phyloP scores from a whole-genome alignment of 2,888 invertebrate species.

The Alentia gelatinosa region DNA sequence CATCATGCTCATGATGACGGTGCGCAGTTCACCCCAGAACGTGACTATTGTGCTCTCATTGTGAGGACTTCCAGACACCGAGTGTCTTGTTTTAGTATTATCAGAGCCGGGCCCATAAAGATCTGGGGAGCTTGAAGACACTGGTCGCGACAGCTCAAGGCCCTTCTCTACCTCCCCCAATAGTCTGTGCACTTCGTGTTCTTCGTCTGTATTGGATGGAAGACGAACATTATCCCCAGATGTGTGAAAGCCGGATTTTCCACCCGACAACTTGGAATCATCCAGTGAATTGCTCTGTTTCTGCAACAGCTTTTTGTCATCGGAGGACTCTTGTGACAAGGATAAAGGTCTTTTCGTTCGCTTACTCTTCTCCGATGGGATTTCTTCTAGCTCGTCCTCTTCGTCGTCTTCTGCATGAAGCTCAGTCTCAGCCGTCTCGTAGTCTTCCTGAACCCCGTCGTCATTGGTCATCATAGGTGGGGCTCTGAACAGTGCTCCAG shows the following conservation, averaged over 20 bases:
- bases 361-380: constrained; percentile 9
- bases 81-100: background rate
- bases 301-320: background rate
- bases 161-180: constrained; percentile 34
- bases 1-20: constrained; percentile 58
- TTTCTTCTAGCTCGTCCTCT: constrained; percentile 2
- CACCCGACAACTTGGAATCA: constrained; percentile 19
- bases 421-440: background rate
- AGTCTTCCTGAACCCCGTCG: background rate
- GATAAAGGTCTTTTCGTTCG: constrained; percentile 9
- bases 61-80: background rate
- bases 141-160: background rate
- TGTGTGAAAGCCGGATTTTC: background rate
- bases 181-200: constrained; percentile 28
- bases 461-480: constrained; percentile 50
- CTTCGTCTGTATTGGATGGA: background rate
- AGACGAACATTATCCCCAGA: background rate
- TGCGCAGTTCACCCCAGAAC: constrained; percentile 44
- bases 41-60: background rate
- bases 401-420: background rate
- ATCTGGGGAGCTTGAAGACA: constrained; percentile 14
- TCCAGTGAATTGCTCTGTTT: constrained; percentile 18
- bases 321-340: background rate
- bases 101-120: background rate
- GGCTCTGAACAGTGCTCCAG: constrained; percentile 63